A percentile compares a stretch with the other conserved stretches of the same genome.
These are phyloP conservation scores for fruit fly (Drosophila melanogaster) DNA, from an alignment of 1,140 invertebrate genomes.

Conservation along the genomic window DNA sequence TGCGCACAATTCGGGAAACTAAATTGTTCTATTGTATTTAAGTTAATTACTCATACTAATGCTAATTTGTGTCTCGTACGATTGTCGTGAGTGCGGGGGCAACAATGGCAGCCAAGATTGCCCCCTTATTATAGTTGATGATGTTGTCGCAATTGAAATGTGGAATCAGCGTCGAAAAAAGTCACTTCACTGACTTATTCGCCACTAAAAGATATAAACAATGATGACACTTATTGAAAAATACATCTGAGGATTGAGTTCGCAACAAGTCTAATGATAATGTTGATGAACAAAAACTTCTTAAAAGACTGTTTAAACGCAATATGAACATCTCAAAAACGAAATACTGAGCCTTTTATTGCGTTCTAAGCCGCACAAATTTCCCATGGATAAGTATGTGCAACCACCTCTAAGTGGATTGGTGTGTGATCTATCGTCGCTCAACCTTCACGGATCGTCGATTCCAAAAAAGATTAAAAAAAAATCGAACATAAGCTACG, in stretches of 20 bases:
- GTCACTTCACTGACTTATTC: background rate
- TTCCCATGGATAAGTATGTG: slow-evolving; percentile 28
- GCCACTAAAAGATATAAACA: too few species aligned
- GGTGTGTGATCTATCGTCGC: slow-evolving; percentile 8
- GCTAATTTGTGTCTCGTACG: slow-evolving; percentile 72
- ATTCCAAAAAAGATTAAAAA: slow-evolving; percentile 20
- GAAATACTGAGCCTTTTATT: background rate
- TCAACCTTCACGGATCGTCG: slow-evolving; percentile 39
- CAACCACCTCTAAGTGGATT: slow-evolving; percentile 14
- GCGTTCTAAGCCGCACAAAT: slow-evolving; percentile 3
- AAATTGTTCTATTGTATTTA: slow-evolving; percentile 83
- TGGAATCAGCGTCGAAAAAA: background rate
- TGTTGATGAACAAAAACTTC: too few species aligned
- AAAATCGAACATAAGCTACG: slow-evolving; percentile 6
- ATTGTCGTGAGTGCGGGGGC: slow-evolving; percentile 54
- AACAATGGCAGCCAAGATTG: slow-evolving; percentile 22
- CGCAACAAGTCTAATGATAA: too few species aligned
- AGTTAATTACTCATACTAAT: slow-evolving; percentile 83
- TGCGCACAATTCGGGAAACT: slow-evolving; percentile 74
- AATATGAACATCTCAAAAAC: background rate
- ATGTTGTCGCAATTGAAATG: slow-evolving; percentile 12
- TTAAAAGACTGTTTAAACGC: too few species aligned
- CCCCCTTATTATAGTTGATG: slow-evolving; percentile 10
- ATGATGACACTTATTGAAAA: too few species aligned
- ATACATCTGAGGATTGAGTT: too few species aligned